phyloP scores from a whole-genome alignment of 2,113 vertebrate genomes.

The Callipepla squamata region DNA sequence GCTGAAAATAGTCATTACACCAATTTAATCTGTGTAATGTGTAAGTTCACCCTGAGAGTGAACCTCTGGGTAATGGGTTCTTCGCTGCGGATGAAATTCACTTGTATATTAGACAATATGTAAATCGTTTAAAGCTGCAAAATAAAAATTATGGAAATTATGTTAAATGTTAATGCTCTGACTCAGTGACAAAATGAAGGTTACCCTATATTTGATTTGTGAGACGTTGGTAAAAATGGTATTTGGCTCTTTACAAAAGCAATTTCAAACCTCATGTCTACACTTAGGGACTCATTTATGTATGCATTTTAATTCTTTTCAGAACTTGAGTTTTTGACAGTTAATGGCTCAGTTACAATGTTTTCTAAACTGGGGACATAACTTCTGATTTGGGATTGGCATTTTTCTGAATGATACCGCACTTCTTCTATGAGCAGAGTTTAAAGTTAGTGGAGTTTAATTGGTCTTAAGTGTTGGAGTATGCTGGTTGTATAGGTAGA shows the following conservation, averaged over 20 bases:
- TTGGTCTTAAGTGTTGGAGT: not conserved
- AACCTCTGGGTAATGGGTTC: not conserved
- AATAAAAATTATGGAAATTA: not conserved
- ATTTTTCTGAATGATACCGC: not conserved
- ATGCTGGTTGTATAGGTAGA: not conserved
- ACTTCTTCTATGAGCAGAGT: not conserved
- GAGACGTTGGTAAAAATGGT: not conserved
- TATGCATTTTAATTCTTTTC: not conserved
- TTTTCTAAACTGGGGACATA: not conserved
- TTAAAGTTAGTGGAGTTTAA: not conserved
- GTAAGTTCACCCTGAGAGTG: not conserved
- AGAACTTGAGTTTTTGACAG: not conserved
- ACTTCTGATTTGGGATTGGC: not conserved
- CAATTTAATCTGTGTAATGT: not conserved
- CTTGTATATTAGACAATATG: not conserved
- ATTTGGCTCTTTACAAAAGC: not conserved
- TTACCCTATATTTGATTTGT: not conserved
- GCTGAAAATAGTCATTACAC: not conserved
- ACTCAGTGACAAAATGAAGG: not conserved
- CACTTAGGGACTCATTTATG: not conserved
- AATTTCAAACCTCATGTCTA: not conserved
- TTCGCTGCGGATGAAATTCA: not conserved
- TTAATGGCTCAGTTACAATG: not conserved
- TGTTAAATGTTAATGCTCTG: not conserved
- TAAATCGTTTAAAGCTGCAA: not conserved